These are phyloP conservation scores for Cactoblastis cactorum DNA, from an alignment of 2,888 invertebrate species.

Conservation along the genomic window DNA sequence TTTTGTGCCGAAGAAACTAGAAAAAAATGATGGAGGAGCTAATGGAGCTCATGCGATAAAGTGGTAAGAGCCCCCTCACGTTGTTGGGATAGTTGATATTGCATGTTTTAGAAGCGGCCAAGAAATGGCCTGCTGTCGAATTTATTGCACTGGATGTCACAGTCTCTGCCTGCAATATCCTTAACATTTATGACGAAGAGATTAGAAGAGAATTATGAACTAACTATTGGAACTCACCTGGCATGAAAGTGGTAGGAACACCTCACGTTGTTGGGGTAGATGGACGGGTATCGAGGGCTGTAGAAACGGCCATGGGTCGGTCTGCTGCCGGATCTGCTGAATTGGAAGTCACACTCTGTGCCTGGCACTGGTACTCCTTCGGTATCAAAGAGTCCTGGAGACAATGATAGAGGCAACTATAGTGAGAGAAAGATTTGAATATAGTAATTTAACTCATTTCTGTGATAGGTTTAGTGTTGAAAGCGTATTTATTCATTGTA, in stretches of 20 bases:
- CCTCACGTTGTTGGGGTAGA: conserved; percentile 94
- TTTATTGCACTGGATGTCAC: too few relatives aligned
- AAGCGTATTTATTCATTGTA: too few relatives aligned
- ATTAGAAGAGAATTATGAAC: background rate
- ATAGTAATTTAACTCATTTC: background rate
- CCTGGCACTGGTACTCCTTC: conserved; percentile 87
- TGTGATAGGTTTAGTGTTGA: too few relatives aligned
- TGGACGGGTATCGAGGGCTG: conserved; percentile 97
- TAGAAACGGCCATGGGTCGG: conserved; percentile 88
- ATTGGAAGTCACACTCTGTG: conserved; percentile 92
- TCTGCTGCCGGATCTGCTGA: conserved; percentile 85
- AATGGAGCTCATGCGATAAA: conserved; percentile 85
- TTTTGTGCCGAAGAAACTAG: too few relatives aligned
- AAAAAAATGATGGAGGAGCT: too few relatives aligned
- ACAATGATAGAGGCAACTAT: conserved; percentile 18
- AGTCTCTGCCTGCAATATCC: too few relatives aligned
- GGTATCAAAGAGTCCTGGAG: conserved; percentile 87
- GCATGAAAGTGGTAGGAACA: conserved; percentile 95
- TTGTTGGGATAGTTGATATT: conserved; percentile 97
- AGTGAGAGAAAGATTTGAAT: background rate
- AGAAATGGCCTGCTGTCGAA: conserved; percentile 83
- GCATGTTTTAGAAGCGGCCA: conserved; percentile 91
- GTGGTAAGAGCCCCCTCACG: conserved; percentile 91
- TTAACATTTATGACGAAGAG: too few relatives aligned
- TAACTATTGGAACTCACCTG: conserved; percentile 75